Evolutionary conservation across 2,888 invertebrate species (phyloP).

Genomic region (Adineta ricciae): DNA sequence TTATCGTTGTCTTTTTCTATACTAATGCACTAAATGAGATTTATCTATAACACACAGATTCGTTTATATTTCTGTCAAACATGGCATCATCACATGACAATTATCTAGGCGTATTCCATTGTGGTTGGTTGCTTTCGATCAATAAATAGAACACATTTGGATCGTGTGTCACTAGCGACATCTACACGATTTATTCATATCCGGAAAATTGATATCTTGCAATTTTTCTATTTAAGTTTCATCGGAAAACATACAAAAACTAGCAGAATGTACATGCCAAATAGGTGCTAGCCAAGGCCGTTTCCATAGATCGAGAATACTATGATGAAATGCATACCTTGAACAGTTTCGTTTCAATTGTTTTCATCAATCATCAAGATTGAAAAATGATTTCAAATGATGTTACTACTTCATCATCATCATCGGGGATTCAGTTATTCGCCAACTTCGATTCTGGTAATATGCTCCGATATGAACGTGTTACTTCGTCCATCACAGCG

Average conservation of each 20-base stretch:
- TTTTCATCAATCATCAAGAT: background rate
- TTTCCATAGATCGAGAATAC: background rate
- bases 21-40: background rate
- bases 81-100: background rate
- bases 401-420: background rate
- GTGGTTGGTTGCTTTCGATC: background rate
- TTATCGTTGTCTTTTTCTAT: background rate
- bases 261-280: too few species aligned
- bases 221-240: background rate
- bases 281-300: background rate
- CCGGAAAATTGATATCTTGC: background rate
- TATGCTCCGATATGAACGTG: conserved; percentile 32
- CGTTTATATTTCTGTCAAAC: background rate
- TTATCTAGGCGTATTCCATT: background rate
- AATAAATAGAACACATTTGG: background rate
- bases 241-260: background rate
- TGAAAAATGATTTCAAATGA: background rate
- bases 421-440: conserved; percentile 21
- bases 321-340: background rate
- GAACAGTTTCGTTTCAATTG: background rate
- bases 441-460: conserved; percentile 33
- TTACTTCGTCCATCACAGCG: background rate
- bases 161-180: background rate
- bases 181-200: background rate
- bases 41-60: background rate